These are phyloP conservation scores for Ailurus styani DNA, from an alignment of 2,113 vertebrate species.

Conservation along the genomic window DNA sequence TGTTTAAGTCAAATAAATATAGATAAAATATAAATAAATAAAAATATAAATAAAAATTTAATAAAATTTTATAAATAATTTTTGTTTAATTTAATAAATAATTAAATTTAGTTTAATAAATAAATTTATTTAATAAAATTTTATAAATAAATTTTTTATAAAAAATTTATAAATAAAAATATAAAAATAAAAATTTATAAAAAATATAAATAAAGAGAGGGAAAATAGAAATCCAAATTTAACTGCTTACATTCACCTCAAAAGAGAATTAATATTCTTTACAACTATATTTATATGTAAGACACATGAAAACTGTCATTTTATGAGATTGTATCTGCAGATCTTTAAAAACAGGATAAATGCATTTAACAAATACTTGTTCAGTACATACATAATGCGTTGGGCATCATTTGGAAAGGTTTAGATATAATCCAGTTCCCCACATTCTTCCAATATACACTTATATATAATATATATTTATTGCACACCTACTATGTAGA, in stretches of 20 bases:
- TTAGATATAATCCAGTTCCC: neutral
- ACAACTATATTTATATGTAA: neutral
- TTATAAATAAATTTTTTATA: no score
- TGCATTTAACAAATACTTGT: neutral
- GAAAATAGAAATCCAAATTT: constrained; percentile 9
- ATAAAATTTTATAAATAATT: no score
- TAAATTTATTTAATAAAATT: no score
- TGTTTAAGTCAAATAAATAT: neutral
- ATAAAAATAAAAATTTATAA: no score
- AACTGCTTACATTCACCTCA: neutral
- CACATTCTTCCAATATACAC: neutral
- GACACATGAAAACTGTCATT: neutral
- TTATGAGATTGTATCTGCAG: neutral
- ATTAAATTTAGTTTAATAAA: no score
- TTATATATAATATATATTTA: neutral
- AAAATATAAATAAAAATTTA: no score
- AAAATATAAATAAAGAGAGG: no score
- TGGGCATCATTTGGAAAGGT: neutral
- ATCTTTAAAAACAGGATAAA: constrained; percentile 2
- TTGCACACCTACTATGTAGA: neutral
- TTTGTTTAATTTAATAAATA: no score
- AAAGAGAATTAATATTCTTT: neutral
- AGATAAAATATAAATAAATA: no score
- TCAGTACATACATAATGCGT: neutral
- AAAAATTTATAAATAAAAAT: no score